phyloP scores from a whole-genome alignment of 2,113 vertebrate species.

The Apteryx owenii region DNA sequence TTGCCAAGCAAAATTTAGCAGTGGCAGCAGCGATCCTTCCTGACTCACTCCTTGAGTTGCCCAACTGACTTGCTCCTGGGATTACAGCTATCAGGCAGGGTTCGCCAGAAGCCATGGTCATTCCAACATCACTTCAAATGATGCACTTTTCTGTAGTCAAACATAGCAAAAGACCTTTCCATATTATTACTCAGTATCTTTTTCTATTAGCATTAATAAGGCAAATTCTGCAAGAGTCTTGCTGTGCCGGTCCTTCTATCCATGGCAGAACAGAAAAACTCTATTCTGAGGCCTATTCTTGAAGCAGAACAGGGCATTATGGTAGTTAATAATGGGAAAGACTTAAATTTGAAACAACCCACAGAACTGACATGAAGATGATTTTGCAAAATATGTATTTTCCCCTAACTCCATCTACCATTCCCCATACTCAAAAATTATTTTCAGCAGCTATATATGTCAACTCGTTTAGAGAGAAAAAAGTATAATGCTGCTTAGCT shows the following conservation, averaged over 20 bases:
- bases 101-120: not conserved
- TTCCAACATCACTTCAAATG: not conserved
- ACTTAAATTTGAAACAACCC: slow-evolving; percentile 43
- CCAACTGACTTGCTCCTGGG: not conserved
- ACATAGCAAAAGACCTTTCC: not conserved
- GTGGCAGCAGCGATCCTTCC: not conserved
- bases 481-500: not conserved
- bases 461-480: not conserved
- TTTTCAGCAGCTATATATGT: slow-evolving; percentile 17
- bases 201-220: not conserved
- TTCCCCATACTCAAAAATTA: not conserved
- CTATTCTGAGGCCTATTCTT: not conserved
- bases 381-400: slow-evolving; percentile 11
- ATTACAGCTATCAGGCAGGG: not conserved
- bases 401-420: slow-evolving; percentile 23
- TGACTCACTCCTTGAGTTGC: not conserved
- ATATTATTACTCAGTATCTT: not conserved
- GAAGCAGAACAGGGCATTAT: not conserved
- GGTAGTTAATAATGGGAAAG: slow-evolving; percentile 25
- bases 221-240: not conserved
- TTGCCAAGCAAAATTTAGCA: not conserved
- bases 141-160: not conserved
- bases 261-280: not conserved
- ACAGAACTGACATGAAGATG: slow-evolving; percentile 35
- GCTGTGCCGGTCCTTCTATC: not conserved